Conservation (phyloP, 2,888 invertebrate genomes). For the Dynastes hyllus region DNA sequence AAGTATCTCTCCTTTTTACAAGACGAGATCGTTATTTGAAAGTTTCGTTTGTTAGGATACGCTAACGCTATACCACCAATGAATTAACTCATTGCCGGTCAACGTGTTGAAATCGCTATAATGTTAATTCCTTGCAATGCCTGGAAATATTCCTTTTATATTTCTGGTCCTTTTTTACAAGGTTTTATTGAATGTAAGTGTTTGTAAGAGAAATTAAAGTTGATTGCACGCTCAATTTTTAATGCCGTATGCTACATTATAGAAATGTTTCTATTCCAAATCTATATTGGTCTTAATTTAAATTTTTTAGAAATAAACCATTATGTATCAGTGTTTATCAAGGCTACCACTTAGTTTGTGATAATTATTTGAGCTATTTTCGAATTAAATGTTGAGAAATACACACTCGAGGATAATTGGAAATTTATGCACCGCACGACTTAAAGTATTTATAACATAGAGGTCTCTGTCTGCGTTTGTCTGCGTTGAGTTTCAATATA, state of each 20-base stretch:
- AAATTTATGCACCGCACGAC: conserved; percentile 16
- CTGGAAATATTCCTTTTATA: no score
- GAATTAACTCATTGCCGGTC: no score
- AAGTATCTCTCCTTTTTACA: no score
- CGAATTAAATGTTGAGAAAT: conserved; percentile 39
- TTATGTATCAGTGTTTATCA: conserved; percentile 19
- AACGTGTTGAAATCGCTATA: no score
- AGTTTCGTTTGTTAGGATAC: no score
- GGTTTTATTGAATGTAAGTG: neutral
- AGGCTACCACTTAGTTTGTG: conserved; percentile 15
- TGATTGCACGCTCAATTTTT: no score
- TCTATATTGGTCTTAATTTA: neutral
- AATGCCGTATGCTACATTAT: neutral
- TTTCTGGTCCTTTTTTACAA: no score
- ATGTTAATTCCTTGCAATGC: no score
- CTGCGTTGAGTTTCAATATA: neutral
- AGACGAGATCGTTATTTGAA: no score
- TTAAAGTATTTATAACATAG: no score
- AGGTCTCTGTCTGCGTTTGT: neutral
- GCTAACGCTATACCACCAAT: no score
- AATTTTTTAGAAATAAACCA: conserved; percentile 15
- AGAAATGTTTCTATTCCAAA: neutral
- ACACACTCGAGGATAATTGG: conserved; percentile 4
- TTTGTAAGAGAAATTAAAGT: neutral
- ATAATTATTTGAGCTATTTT: conserved; percentile 33